phyloP scores from a whole-genome alignment of 2,888 invertebrate genomes.

The Tenthredo scrophulariae region DNA sequence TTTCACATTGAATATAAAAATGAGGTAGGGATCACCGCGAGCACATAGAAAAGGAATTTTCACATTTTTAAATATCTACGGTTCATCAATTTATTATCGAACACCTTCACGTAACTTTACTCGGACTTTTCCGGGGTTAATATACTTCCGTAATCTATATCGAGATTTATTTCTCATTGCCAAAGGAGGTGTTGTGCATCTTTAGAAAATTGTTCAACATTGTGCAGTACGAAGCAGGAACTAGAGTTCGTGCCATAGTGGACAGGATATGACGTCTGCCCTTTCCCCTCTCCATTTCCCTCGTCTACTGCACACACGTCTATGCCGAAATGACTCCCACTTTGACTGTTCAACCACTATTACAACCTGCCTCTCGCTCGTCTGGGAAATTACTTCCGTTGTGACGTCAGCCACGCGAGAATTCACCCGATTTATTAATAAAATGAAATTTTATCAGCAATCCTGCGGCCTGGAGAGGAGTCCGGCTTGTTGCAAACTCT shows the following conservation, averaged over 20 bases:
- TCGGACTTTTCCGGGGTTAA: not conserved
- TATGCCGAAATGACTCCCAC: slow-evolving; percentile 76
- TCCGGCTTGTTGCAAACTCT: not conserved
- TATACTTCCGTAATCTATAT: not conserved
- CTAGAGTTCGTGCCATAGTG: slow-evolving; percentile 60
- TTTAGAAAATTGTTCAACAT: not conserved
- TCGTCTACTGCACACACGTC: slow-evolving; percentile 59
- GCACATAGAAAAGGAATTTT: not conserved
- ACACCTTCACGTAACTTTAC: not conserved
- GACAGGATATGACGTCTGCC: slow-evolving; percentile 77
- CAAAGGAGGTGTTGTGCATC: not conserved
- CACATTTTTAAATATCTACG: slow-evolving; percentile 3
- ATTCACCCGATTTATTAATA: slow-evolving; percentile 17
- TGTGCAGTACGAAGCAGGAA: slow-evolving; percentile 30
- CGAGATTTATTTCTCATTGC: not conserved
- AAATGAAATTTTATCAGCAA: not conserved
- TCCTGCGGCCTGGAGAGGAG: not conserved
- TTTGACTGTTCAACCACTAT: slow-evolving; percentile 78
- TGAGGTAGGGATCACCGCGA: not conserved
- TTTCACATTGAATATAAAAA: not conserved
- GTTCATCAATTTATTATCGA: not conserved
- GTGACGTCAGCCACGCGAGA: slow-evolving; percentile 56
- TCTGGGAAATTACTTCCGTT: slow-evolving; percentile 78
- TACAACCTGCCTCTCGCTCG: slow-evolving; percentile 71
- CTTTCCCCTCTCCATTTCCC: slow-evolving; percentile 65